Percentiles rank a stretch among this genome's conserved stretches.
phyloP scores from a whole-genome alignment of 2,113 vertebrate species.

The Tragulus kanchil region DNA sequence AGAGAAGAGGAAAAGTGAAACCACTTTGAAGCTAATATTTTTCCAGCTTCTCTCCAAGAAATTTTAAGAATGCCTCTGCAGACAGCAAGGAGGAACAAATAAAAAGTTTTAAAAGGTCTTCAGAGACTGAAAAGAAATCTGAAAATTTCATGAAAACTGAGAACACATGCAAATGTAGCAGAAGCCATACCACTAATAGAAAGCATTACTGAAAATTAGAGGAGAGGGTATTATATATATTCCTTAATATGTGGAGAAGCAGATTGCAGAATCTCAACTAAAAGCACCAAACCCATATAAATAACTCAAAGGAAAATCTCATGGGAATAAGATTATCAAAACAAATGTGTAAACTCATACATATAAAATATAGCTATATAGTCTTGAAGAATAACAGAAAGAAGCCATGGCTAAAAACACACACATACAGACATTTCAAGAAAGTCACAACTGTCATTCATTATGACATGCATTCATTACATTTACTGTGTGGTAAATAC shows the following conservation, averaged over 20 bases:
- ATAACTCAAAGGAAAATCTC: constrained; percentile 14
- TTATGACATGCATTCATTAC: neutral
- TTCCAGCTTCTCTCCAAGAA: constrained; percentile 26
- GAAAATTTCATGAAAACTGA: constrained; percentile 11
- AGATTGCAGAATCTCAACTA: neutral
- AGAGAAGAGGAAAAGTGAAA: neutral
- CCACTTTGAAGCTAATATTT: neutral
- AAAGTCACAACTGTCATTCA: neutral
- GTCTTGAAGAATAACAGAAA: neutral
- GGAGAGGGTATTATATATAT: neutral
- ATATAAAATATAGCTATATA: neutral
- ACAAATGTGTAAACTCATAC: neutral
- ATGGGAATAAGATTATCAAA: neutral
- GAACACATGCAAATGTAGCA: neutral
- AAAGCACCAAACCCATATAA: neutral
- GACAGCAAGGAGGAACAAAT: neutral
- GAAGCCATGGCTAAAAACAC: neutral
- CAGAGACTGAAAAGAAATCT: neutral
- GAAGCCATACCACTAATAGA: neutral
- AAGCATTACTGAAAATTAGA: neutral
- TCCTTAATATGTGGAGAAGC: neutral
- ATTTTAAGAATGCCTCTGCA: neutral
- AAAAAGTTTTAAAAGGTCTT: constrained; percentile 19
- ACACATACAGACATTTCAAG: neutral
- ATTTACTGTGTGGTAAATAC: neutral